Evolutionary conservation across 2,113 vertebrate genomes (phyloP), one percentile per base, ranked within the genome.

Genomic region (Catharus minimus): DNA sequence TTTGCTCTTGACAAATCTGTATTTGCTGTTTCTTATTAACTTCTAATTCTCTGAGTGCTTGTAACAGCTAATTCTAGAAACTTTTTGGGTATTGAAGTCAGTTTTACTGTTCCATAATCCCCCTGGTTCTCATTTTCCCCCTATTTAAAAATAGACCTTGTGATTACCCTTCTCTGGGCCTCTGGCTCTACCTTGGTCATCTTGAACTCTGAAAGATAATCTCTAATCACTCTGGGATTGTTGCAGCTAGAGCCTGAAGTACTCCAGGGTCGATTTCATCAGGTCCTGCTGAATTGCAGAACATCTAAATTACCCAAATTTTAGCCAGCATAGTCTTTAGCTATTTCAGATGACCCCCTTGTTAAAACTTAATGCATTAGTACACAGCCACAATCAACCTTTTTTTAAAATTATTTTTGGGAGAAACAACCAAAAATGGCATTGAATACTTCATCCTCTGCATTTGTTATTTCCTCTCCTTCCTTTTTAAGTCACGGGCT

Each of bases 61-160:
- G 89, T 96, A 96, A 96, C 72, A 92, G 85, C 85, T 96, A 92
- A 95, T 95, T 95, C 93, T 89, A 95, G 92, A 94, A 91, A 80
- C 75, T 94, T 91, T 88, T 23, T 1, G 93, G 60, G 93, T 89
- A 95, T 64, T 94, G 90, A 95, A 95, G 88, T 91, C 69, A 82
- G 60, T 91, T 95, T 96, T 93, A 95, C 89, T 91, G 85, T 89
- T 91, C 93, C 88, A 82, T 88, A 94, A 96, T 94, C 90, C 92
- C 90, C 87, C 60, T 82, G 92, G 88, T 86, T 94, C 95, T 92
- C 94, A 86, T 96, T 92, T 95, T 69, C 68, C 85, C 86, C 61
- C 76, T 89, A 26, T 58, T 94, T 95, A 96, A 94, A 95, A 95
- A 94, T 82, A 95, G 93, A 69, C 82, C 43, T 85, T 26, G 33